A percentile compares a stretch with the other conserved stretches of the same genome.
phyloP scores from a whole-genome alignment of 2,888 invertebrate species.

The Agrochola lota region DNA sequence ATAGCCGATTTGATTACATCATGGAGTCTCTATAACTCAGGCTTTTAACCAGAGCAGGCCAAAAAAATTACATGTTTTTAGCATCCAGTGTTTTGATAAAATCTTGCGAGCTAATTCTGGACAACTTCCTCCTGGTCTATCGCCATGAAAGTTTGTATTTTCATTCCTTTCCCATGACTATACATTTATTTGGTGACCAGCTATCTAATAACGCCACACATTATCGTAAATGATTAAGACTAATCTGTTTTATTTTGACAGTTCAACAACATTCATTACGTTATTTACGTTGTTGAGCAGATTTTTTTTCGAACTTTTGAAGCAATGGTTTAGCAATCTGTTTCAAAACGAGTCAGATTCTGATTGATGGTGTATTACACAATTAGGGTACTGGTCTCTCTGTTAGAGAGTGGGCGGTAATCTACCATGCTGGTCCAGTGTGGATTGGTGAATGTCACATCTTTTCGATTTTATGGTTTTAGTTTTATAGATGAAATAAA shows the following conservation, averaged over 20 bases:
- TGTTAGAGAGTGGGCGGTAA: background rate
- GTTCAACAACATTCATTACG: no score
- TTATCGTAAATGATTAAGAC: no score
- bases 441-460: background rate
- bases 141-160: background rate
- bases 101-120: background rate
- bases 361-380: no score
- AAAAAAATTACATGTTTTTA: background rate
- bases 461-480: background rate
- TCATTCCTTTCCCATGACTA: background rate
- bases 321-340: no score
- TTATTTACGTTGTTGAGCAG: no score
- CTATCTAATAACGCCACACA: no score
- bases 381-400: no score
- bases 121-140: background rate
- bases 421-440: background rate
- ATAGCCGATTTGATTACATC: conserved; percentile 24
- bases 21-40: background rate
- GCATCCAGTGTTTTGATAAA: background rate
- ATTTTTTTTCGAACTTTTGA: no score
- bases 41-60: background rate
- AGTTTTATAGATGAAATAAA: background rate
- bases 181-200: background rate
- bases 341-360: no score
- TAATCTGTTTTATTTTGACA: no score